These are phyloP conservation scores for Cepaea hortensis DNA, from an alignment of 2,888 invertebrate genomes.

Conservation along the genomic window DNA sequence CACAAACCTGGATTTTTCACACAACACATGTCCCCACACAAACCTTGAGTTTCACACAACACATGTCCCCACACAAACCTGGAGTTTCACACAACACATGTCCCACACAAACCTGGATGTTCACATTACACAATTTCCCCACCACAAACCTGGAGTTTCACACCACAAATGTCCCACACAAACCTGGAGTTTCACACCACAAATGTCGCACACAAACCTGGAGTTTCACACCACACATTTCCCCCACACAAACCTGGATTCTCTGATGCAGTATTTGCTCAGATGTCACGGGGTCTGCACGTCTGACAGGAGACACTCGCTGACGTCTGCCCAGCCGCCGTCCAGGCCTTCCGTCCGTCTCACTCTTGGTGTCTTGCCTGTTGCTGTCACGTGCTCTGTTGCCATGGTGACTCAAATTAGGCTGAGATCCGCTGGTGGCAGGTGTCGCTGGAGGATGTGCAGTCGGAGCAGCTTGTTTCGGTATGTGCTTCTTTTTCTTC, in stretches of 20 bases:
- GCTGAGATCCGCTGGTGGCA: constrained; percentile 37
- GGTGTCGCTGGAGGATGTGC: not conserved
- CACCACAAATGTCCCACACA: too few relatives aligned
- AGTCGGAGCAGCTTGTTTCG: not conserved
- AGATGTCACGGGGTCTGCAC: constrained; percentile 51
- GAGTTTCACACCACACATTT: too few relatives aligned
- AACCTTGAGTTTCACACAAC: too few relatives aligned
- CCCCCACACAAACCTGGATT: constrained; percentile 49
- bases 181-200: too few relatives aligned
- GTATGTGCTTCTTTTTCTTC: constrained; percentile 16
- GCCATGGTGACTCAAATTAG: constrained; percentile 10
- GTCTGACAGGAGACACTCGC: constrained; percentile 24
- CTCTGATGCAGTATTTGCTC: constrained; percentile 65
- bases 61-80: too few relatives aligned
- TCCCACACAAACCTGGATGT: too few relatives aligned
- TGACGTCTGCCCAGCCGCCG: constrained; percentile 21
- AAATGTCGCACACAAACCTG: too few relatives aligned
- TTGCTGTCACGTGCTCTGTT: not conserved
- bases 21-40: too few relatives aligned
- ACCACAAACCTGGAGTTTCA: too few relatives aligned
- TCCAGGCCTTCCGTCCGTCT: constrained; percentile 10
- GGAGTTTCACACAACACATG: too few relatives aligned
- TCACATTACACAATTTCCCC: too few relatives aligned
- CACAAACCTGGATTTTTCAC: too few relatives aligned
- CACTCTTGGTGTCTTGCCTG: constrained; percentile 43